Evolutionary conservation across 1,140 invertebrate genomes (phyloP), one percentile per base, ranked within the genome.

Genomic region (Zaprionus inermis): DNA sequence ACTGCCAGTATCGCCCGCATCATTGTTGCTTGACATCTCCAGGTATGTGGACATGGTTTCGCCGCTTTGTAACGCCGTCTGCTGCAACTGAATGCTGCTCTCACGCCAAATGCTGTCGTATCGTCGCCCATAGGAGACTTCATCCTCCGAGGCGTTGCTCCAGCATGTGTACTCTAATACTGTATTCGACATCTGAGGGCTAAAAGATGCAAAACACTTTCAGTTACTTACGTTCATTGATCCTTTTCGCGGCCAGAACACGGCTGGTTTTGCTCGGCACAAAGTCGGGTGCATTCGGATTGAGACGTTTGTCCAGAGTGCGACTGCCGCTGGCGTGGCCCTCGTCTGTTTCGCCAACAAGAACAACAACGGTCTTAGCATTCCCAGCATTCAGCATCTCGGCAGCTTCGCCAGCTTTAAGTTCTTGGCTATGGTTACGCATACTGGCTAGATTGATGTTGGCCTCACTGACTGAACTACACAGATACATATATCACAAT

Each of bases 81-180:
- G 44, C 18, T 54, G 63, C 1, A 32, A 12, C 22, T 64, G 55
- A 0, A 60, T 16, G 65, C n/a, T 49, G 44, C 16, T 57, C 52
- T 86, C 83, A 20, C 84, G 71, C 83, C 83, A 86, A 12, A 86
- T 86, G 51, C 72, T 46, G 28, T 86, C 83, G 41, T 72, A 82
- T 11, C 66, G 79, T 2, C 67, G 63, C n/a, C 76, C 83, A 34
- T 67, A 89, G 5, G 76, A 72, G 3, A 56, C 18, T 5, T 75
- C 49, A 24, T 78, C 77, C 1, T 60, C 52, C 2, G 58, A 44
- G 4, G 72, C 72, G 9, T 44, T 73, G 67, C 79, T 83, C 83
- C 83, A 86, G 11, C 55, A 55, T 9, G 73, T 58, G 30, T 78
- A 83, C 24, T 24, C 24, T 3, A 49, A 20, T 6, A 88, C 76